Base-by-base conservation (phyloP, 2,797 vertebrate genomes). In the Novumbra hubbsi region DNA sequence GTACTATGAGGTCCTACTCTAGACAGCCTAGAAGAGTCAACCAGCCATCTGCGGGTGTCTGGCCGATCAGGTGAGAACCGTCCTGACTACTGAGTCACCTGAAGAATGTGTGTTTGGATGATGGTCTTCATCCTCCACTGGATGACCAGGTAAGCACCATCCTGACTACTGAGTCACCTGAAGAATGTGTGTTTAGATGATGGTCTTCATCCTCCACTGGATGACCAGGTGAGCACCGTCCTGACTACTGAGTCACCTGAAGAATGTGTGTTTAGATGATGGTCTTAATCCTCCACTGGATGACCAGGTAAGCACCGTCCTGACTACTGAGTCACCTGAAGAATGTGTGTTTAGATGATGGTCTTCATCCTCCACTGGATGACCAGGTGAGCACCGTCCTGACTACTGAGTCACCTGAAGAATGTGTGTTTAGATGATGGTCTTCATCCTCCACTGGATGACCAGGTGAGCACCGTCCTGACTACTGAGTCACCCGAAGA, bases 331-430 rank as follows among this genome's bases (percentile, higher is more conserved):
- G 32, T 67, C 65, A 67, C 32, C 65, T n/a, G 65, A 67, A 38
- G 65, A 67, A 67, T 67, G 65, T 67, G 65, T 32, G 17, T 52
- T 7, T n/a, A 3, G 17, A 55, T 21, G 38, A 34, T 67, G 41
- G 32, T 34, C 34, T 45, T 7, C 65, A 41, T 38, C 28, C 15
- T n/a, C 64, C 30, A 34, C 32, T 32, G 32, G 32, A 2, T 32
- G 32, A 32, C 32, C 32, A 32, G 32, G 32, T 32, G 32, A 32
- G 2, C 32, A 32, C 32, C 32, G 17, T 38, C 30, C 28, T 32
- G 34, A 66, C 7, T 32, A 30, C 27, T 65, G 63, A 38, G 32
- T 66, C 64, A 66, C 30, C 64, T n/a, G 64, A 66, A 34, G 64
- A 66, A 66, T 66, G 64, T 66, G 64, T 30, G 16, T 50, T 1